Base-by-base conservation (phyloP, 2,113 vertebrate species). In the Mesoclemmys tuberculata region DNA sequence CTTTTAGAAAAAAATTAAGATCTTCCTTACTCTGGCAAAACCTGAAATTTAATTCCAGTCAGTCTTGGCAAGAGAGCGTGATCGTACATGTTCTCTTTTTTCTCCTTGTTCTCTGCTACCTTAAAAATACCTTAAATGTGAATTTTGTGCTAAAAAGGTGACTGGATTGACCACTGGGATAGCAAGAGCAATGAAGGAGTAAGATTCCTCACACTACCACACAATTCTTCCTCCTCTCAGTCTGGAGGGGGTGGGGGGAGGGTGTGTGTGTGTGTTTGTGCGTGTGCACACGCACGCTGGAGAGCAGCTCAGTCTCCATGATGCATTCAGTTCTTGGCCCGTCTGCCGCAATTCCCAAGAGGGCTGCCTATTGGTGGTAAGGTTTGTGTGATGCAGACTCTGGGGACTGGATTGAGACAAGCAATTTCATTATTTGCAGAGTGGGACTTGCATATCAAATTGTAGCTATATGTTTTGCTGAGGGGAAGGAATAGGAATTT, bases 361-460 rank as follows among this genome's bases (percentile, higher is more conserved):
- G 29, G 55, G 46, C 29, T 87, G 80, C 41, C 26, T 14, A 41
- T n/a, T 1, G 56, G 51, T 27, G 79, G 68, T 18, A 29, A 71
- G 71, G 78, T 7, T 64, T 61, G 49, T 19, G n/a, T 51, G 64
- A 54, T 74, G 51, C 46, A 38, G 84, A n/a, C 0, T 7, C 16
- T 4, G 5, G 46, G 21, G 12, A 26, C 49, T 1, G 41, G 14
- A 9, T 11, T 1, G 1, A 14, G 48, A 21, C 1, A 0, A 56
- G 52, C 35, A 2, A 41, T 1, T 0, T 18, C 2, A 46, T 22
- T 7, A 1, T 13, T 11, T 0, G 2, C 79, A 10, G 2, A 1
- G 41, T 16, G 10, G 49, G 10, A 18, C 85, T 2, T 0, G 6
- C 19, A 10, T 2, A 7, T 51, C 4, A 79, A 35, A 0, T 4